Base-by-base conservation (phyloP, 1,140 invertebrate genomes). In the Orius insidiosus region DNA sequence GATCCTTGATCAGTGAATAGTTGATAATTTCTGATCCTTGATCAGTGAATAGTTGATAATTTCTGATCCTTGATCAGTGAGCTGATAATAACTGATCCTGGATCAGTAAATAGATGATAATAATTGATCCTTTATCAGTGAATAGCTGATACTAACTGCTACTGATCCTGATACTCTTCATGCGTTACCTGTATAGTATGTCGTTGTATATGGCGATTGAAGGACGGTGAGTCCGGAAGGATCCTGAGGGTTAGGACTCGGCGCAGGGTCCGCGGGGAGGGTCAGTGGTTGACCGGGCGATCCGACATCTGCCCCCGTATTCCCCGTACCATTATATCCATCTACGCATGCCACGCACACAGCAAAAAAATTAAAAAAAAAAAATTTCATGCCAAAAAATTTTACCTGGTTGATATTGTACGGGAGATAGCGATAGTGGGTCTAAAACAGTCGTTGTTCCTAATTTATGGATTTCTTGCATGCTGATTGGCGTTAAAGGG, bases 401-500 rank as follows among this genome's bases (percentile, higher is more conserved):
- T 18, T 24, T 36, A 32, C 19, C 13, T 36, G 41, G 50, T 40
- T 54, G 56, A 45, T 56, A 54, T 49, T 47, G 54, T 33, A 51
- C 49, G 10, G 54, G 50, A n/a, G 53, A 53, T 34, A 55, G 30
- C 24, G 54, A 44, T 9, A 47, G 46, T 10, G 53, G 45, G 32
- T 56, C 56, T 14, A 56, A 45, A 34, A 54, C 55, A 9, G 46
- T 45, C 7, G 46, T 39, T 13, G 53, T 50, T 13, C 50, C 55
- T 43, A 58, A 48, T 49, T 58, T 58, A 38, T 55, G 80, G 66
- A 80, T 72, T 59, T 83, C 79, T 67, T 80, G 78, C 76, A 81
- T 78, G 62, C 70, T 78, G 63, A 81, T 74, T 56, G 78, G 78
- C 45, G 78, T 75, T 59, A 83, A 66, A 50, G 78, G 78, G 53